phyloP scores from a whole-genome alignment of 37 sponge, comb jelly and placozoan species.

The Halisarca cf. caerulea region DNA sequence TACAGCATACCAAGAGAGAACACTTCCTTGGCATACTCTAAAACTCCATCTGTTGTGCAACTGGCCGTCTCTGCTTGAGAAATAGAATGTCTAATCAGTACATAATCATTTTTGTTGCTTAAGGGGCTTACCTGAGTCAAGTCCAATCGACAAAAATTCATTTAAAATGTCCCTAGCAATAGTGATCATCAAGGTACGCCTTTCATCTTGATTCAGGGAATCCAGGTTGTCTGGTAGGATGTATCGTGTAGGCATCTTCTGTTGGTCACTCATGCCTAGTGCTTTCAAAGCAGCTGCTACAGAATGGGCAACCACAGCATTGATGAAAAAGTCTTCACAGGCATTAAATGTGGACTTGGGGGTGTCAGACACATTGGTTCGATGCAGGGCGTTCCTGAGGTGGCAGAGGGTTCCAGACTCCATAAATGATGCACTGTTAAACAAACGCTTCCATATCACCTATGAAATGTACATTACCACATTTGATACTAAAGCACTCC shows the following conservation, averaged over 20 bases:
- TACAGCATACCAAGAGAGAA: neutral
- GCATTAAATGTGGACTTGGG: neutral
- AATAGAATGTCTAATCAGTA: no score
- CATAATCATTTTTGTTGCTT: no score
- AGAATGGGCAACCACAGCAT: neutral
- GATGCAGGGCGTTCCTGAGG: neutral
- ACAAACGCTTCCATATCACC: neutral
- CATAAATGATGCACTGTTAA: neutral
- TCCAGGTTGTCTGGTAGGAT: neutral
- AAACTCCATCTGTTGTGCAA: neutral
- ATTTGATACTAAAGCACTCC: neutral
- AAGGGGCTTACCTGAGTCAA: no score
- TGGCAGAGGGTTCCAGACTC: neutral
- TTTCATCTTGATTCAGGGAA: no score
- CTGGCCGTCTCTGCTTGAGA: no score
- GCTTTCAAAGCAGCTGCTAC: neutral
- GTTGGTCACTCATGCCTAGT: neutral
- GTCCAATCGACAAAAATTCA: no score
- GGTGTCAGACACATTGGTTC: neutral
- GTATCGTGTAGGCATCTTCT: neutral
- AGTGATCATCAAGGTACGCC: no score
- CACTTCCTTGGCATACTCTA: neutral
- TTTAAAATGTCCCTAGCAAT: no score
- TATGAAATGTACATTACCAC: no score
- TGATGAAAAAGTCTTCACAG: neutral